Conservation (phyloP, 2,113 vertebrate genomes). For the Oreochromis tanganicae region DNA sequence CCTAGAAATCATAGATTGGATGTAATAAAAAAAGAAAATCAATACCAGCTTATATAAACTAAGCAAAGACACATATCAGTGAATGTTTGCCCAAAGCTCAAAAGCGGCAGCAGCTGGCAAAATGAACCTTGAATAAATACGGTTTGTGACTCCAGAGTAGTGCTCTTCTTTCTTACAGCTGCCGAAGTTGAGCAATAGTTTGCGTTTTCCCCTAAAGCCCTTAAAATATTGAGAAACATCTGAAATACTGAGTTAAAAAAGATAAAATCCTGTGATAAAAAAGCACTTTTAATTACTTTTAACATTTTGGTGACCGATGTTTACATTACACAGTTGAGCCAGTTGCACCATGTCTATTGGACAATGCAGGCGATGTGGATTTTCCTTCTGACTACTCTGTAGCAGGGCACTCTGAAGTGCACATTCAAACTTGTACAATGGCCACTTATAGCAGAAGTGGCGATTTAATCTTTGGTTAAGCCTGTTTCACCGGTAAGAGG, state of each 20-base stretch:
- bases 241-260: not conserved
- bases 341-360: not conserved
- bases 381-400: not conserved
- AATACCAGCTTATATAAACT: not conserved
- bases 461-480: not conserved
- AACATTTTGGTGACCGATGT: not conserved
- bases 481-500: not conserved
- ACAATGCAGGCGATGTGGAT: not conserved
- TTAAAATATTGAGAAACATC: not conserved
- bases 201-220: not conserved
- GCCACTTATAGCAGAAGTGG: not conserved
- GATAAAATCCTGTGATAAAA: not conserved
- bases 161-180: not conserved
- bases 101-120: not conserved
- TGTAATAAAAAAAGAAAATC: not conserved
- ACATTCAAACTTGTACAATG: not conserved
- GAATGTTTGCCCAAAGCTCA: not conserved
- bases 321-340: not conserved
- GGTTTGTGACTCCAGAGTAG: not conserved
- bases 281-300: not conserved
- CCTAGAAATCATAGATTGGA: not conserved
- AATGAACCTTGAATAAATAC: not conserved
- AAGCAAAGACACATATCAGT: not conserved
- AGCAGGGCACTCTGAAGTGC: not conserved
- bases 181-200: not conserved